Base-by-base conservation (phyloP, 2,113 vertebrate species). In the Labeo catla region DNA sequence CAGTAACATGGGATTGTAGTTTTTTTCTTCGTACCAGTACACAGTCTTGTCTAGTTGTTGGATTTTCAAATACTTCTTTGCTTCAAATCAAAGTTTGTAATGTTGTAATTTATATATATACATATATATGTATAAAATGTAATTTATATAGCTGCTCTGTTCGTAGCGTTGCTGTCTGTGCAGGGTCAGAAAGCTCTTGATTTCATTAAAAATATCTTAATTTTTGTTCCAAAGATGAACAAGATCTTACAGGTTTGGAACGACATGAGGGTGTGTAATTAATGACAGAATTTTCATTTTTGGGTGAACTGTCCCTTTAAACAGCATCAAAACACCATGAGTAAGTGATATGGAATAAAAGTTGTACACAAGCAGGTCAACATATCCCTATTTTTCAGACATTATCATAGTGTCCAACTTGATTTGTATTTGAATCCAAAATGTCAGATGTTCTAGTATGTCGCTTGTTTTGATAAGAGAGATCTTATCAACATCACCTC, bases 391-490 rank as follows among this genome's bases (percentile, higher is more conserved):
- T 61, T 73, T 83, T 73, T 28, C 63, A 72, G 23, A 63, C 36
- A 12, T 70, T 65, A 45, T 68, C 65, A 19, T 61, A 36, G 47
- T 63, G 23, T 9, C 28, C 43, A 19, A 45, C 54, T 74, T 21
- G 65, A 43, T 23, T 3, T 23, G 21, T 74, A 28, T 23, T 21
- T 21, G 2, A 74, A 61, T 61, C 54, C 36, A 45, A n/a, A 23
- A 63, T 50, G 61, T 66, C 61, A 66, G 23, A 81, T 87, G 16
- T 68, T 77, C 52, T n/a, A 47, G 49, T 77, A 66, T 36, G 61
- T 47, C 8, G n/a, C n/a, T 63, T 50, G 76, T 79, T 79, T 85
- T 43, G 61, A 43, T 47, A 65, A 66, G 47, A 34, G 54, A 86
- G 59, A 73, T 57, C 34, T 39, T 57, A 70, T 83, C 47, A 70